Percentiles rank a stretch among this genome's conserved stretches.
Evolutionary conservation across 2,113 vertebrate genomes (phyloP).

Genomic region (Oreocharis arfaki): DNA sequence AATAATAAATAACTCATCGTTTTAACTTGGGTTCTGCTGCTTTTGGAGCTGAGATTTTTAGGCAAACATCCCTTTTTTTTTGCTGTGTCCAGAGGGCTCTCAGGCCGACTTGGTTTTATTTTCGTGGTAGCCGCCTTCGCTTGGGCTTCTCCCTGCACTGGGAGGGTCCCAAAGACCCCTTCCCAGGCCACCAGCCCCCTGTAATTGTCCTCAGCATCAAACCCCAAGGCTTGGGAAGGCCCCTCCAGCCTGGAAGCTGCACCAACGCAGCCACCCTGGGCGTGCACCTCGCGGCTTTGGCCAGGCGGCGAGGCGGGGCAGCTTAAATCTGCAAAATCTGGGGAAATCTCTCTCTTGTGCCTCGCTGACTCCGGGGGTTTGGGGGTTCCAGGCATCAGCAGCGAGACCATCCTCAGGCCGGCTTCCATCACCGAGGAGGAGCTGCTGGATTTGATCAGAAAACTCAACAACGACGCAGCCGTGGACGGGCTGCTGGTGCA

Average conservation of each 20-base stretch:
- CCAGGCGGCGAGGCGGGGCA: fast-evolving
- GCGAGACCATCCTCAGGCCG: conserved; percentile 90
- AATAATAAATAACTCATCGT: no score
- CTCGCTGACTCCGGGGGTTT: fast-evolving
- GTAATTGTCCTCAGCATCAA: fast-evolving
- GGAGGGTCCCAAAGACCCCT: background rate
- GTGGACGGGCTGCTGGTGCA: conserved; percentile 93
- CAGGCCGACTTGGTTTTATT: fast-evolving
- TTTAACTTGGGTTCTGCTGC: background rate
- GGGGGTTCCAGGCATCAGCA: conserved; percentile 81
- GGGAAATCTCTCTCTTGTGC: fast-evolving
- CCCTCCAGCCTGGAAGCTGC: background rate
- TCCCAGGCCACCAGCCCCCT: fast-evolving
- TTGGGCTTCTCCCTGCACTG: background rate
- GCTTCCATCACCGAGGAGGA: conserved; percentile 86
- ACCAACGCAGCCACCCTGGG: background rate
- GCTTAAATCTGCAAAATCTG: fast-evolving
- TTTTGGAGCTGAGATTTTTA: background rate
- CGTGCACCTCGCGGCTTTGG: fast-evolving
- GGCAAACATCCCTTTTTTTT: background rate
- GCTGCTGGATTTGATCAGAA: conserved; percentile 85
- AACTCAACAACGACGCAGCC: conserved; percentile 83
- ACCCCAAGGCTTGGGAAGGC: fast-evolving
- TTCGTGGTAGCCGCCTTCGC: fast-evolving
- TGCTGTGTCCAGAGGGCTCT: background rate